A percentile compares a stretch with the other conserved stretches of the same genome.
phyloP scores from a whole-genome alignment of 1,140 invertebrate species.

The Doryteuthis pealeii region DNA sequence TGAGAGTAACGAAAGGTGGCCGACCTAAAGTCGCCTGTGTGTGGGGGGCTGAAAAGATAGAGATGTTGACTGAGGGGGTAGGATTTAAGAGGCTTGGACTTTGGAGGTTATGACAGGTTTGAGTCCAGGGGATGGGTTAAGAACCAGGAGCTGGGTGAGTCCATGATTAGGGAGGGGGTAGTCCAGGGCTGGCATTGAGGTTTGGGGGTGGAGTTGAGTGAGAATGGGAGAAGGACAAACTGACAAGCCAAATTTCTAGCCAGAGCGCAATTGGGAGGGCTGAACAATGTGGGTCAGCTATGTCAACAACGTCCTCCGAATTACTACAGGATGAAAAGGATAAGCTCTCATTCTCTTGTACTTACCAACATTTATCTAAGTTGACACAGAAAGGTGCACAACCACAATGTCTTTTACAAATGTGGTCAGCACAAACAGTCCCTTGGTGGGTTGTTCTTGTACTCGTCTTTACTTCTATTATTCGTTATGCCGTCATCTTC shows the following conservation, averaged over 20 bases:
- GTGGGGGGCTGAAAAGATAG: too few relatives aligned
- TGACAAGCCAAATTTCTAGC: not conserved
- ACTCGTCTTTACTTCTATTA: too few relatives aligned
- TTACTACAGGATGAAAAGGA: slow-evolving; percentile 17
- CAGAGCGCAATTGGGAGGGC: not conserved
- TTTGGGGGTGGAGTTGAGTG: not conserved
- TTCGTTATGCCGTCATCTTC: too few relatives aligned
- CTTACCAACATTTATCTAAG: not conserved
- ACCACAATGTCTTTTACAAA: too few relatives aligned
- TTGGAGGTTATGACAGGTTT: not conserved
- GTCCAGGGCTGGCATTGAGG: not conserved
- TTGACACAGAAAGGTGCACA: too few relatives aligned
- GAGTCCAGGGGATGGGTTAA: not conserved
- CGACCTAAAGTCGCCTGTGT: too few relatives aligned
- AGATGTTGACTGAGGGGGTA: not conserved
- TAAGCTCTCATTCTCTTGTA: slow-evolving; percentile 8
- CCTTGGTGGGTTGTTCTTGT: too few relatives aligned
- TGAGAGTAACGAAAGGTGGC: too few relatives aligned
- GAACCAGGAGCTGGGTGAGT: not conserved
- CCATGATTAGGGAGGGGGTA: not conserved
- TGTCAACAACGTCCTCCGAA: not conserved
- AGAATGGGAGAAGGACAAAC: not conserved
- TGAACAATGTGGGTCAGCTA: not conserved
- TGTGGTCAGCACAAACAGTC: too few relatives aligned
- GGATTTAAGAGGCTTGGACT: not conserved